Evolutionary conservation across 2,113 vertebrate species (phyloP).

Genomic region (Patagioenas fasciata): DNA sequence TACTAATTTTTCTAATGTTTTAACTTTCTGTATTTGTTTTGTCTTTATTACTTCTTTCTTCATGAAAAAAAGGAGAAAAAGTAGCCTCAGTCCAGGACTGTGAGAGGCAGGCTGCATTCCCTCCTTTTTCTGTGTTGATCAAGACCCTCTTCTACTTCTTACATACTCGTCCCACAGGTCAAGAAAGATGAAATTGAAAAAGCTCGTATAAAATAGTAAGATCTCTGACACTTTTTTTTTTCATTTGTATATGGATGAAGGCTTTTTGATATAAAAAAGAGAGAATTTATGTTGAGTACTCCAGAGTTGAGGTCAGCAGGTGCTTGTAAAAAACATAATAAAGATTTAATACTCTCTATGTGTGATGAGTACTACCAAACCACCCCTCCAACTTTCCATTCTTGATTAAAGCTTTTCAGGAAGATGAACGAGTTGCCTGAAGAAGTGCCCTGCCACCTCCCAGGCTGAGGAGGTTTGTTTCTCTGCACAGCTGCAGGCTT

Average conservation of each 20-base stretch:
- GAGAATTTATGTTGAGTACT: not conserved
- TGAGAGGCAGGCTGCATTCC: not conserved
- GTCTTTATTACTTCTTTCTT: not conserved
- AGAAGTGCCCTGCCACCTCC: not conserved
- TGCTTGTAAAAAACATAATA: not conserved
- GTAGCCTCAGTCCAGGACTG: not conserved
- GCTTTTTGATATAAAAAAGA: not conserved
- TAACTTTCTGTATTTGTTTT: not conserved
- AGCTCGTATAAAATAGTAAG: not conserved
- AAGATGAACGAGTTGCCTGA: not conserved
- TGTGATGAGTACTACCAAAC: not conserved
- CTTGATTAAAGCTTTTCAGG: not conserved
- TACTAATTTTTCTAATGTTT: not conserved
- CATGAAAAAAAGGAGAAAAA: not conserved
- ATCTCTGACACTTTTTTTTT: not conserved
- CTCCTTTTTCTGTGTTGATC: not conserved
- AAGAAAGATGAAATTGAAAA: not conserved
- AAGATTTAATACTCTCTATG: not conserved
- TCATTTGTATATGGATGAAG: not conserved
- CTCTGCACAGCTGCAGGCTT: constrained; percentile 20
- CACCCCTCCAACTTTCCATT: not conserved
- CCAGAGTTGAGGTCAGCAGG: not conserved
- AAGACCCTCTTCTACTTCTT: not conserved
- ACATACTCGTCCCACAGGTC: not conserved
- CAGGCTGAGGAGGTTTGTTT: not conserved